Evolutionary conservation across 2,113 vertebrate species (phyloP).

Genomic region (Lathamus discolor): DNA sequence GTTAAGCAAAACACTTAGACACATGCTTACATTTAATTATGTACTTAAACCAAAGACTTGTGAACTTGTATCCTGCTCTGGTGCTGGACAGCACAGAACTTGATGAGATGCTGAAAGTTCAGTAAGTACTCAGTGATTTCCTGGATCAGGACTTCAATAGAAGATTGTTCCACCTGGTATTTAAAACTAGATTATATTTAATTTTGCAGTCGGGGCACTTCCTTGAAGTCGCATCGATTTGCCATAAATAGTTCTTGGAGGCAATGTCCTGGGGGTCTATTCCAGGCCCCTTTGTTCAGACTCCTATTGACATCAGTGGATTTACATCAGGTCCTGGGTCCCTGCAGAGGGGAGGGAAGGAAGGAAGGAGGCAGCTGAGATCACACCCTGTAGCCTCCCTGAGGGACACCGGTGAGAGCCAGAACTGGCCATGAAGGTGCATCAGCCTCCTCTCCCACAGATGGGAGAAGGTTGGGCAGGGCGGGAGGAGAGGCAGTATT

Average conservation of each 20-base stretch:
- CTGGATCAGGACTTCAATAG: constrained; percentile 44
- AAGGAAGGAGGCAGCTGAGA: not conserved
- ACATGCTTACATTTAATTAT: constrained; percentile 51
- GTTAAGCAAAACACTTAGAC: constrained; percentile 19
- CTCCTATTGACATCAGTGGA: not conserved
- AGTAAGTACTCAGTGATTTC: constrained; percentile 5
- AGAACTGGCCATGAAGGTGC: not conserved
- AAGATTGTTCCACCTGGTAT: constrained; percentile 15
- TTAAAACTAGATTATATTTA: constrained; percentile 13
- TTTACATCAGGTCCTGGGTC: not conserved
- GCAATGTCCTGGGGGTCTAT: not conserved
- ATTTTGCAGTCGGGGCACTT: not conserved
- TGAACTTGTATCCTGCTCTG: not conserved
- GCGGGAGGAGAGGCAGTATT: not conserved
- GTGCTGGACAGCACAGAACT: not conserved
- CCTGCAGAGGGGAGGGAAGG: not conserved
- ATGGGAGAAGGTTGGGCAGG: not conserved
- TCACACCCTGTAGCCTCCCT: not conserved
- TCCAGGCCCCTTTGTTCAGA: not conserved
- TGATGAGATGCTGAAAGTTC: not conserved
- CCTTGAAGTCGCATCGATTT: not conserved
- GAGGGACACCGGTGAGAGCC: not conserved
- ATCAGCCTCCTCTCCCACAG: not conserved
- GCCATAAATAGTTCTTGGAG: not conserved
- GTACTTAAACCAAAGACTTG: constrained; percentile 20